These are phyloP conservation scores for Aegotheles bennettii DNA, from an alignment of 2,113 vertebrate genomes.

Conservation along the genomic window DNA sequence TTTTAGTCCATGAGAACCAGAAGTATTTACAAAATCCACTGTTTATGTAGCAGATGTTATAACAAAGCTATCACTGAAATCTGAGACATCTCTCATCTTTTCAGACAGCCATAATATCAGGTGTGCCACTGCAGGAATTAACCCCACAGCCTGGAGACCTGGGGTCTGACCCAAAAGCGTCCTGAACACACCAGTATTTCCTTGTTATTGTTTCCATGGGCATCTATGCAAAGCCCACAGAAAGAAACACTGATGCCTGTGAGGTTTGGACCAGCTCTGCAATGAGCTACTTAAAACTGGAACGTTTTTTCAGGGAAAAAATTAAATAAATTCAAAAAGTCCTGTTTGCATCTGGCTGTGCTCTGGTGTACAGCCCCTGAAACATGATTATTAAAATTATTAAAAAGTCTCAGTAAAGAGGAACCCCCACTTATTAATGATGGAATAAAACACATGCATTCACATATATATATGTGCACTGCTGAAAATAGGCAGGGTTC, in stretches of 20 bases:
- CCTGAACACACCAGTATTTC: background rate
- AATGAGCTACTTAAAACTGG: no score
- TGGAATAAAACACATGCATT: background rate
- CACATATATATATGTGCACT: background rate
- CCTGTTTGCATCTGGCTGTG: background rate
- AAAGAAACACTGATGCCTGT: no score
- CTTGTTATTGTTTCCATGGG: background rate
- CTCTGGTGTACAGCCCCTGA: background rate
- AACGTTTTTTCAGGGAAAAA: no score
- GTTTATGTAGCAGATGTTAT: background rate
- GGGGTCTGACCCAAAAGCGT: background rate
- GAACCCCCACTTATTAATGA: background rate
- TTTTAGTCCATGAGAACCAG: background rate
- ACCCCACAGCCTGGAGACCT: background rate
- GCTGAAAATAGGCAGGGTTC: background rate
- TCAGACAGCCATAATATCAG: background rate
- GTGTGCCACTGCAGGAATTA: background rate
- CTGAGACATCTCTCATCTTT: background rate
- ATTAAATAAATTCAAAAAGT: no score
- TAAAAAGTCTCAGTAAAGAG: background rate
- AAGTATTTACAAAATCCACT: background rate
- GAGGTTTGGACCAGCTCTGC: background rate
- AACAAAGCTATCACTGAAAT: background rate
- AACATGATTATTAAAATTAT: background rate
- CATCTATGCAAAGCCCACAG: no score